These are phyloP conservation scores for Embiotoca jacksoni DNA, from an alignment of 2,113 vertebrate genomes.

Conservation along the genomic window DNA sequence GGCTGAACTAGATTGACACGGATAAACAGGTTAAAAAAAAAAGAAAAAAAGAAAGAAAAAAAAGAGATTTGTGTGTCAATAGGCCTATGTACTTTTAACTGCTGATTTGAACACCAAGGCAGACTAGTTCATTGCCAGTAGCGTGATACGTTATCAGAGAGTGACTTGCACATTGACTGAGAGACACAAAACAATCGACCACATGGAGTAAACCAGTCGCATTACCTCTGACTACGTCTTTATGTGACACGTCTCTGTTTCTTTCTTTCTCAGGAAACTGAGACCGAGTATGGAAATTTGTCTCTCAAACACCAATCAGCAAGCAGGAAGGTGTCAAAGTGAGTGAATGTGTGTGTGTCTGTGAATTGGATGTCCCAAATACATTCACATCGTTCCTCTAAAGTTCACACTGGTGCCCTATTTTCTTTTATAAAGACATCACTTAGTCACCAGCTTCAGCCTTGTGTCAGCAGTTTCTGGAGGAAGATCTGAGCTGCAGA, in stretches of 20 bases:
- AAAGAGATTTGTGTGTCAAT: slow-evolving; percentile 7
- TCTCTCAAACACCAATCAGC: slow-evolving; percentile 84
- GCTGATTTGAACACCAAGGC: slow-evolving; percentile 9
- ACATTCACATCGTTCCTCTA: slow-evolving; percentile 27
- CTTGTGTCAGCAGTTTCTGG: slow-evolving; percentile 41
- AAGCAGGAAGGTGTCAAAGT: slow-evolving; percentile 90
- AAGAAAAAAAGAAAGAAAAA: background rate
- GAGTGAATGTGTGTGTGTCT: slow-evolving; percentile 70
- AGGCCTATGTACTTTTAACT: slow-evolving; percentile 35
- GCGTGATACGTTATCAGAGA: slow-evolving; percentile 53
- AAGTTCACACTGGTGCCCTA: slow-evolving; percentile 39
- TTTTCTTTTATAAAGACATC: slow-evolving; percentile 17
- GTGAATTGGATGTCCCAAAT: background rate
- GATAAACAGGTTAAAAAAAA: background rate
- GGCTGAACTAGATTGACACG: background rate
- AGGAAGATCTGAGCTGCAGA: slow-evolving; percentile 3
- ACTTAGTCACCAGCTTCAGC: background rate
- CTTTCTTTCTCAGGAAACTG: slow-evolving; percentile 73
- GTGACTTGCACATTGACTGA: slow-evolving; percentile 39
- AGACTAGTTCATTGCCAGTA: background rate
- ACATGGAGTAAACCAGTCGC: background rate
- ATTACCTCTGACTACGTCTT: slow-evolving; percentile 8
- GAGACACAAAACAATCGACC: slow-evolving; percentile 14
- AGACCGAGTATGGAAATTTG: slow-evolving; percentile 94
- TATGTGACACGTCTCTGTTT: slow-evolving; percentile 23